Base-by-base conservation (phyloP, 2,113 vertebrate genomes). In the Climacteris rufus region DNA sequence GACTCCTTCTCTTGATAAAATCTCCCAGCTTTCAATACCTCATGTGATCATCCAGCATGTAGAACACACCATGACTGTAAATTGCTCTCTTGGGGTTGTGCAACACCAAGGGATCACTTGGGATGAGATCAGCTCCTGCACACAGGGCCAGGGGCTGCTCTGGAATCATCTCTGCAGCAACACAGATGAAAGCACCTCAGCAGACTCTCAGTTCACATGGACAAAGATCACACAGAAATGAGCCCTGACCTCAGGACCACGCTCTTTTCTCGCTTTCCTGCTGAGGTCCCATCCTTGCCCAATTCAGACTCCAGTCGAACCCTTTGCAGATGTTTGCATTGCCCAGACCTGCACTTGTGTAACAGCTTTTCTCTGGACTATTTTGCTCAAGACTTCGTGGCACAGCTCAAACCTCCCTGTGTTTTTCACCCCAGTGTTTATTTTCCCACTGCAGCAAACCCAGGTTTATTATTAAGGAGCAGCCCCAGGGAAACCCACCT, bases 21-120 rank as follows among this genome's bases (percentile, higher is more conserved):
- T 4, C 49, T 33, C 63, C 8, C 10, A 61, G 37, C 15, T 70
- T 90, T 69, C 33, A 45, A 11, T 15, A 33, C n/a, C 9, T 18
- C 11, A 15, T 39, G 23, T 31, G 39, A 17, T 71, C 18, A 25
- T 30, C 64, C 24, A 39, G 22, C 6, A 28, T 11, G 25, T 1
- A 6, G 45, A 54, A 49, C 25, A 4, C 0, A 1, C 22, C 60
- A 19, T 18, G 8, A 1, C 6, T 15, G 1, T 1, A 9, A 65
- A 23, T 1, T 4, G 18, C 30, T 37, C 30, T 30, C 19, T 0
- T 6, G 24, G 66, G 31, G 13, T 17, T 42, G 35, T 21, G 52
- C 21, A 50, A 66, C 35, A 57, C 60, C 61, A 31, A 35, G 25
- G 66, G 61, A 24, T 25, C 44, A 42, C 56, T 42, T 31, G 44